Conservation (phyloP, 2,888 invertebrate genomes). For the Metacarcinus magister region DNA sequence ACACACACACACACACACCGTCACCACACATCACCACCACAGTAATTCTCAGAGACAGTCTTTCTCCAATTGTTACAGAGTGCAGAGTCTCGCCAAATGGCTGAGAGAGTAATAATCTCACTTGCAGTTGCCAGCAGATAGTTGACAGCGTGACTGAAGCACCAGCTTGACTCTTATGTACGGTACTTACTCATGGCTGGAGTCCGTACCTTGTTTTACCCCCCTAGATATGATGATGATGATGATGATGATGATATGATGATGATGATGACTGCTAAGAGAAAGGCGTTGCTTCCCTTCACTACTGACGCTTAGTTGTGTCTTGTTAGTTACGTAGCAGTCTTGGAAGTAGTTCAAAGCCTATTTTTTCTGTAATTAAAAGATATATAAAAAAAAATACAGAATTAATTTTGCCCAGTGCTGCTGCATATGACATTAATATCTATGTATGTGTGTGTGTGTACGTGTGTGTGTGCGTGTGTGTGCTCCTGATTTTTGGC, state of each 20-base stretch:
- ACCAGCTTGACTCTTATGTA: conserved; percentile 58
- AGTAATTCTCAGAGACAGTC: conserved; percentile 68
- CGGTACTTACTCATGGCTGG: conserved; percentile 61
- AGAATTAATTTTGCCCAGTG: not conserved
- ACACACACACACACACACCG: not conserved
- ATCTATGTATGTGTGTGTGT: not conserved
- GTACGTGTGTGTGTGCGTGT: not conserved
- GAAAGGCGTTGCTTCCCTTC: not conserved
- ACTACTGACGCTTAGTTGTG: not conserved
- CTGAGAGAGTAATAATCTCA: conserved; percentile 71
- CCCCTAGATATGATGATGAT: not conserved
- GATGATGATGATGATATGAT: conserved; percentile 27
- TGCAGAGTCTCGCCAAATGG: conserved; percentile 70
- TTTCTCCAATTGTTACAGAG: conserved; percentile 76
- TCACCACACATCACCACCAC: not conserved
- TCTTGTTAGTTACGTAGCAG: conserved; percentile 34
- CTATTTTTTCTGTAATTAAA: not conserved
- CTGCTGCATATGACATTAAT: not conserved
- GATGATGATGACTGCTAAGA: conserved; percentile 47
- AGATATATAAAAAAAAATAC: not conserved
- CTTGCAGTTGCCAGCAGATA: conserved; percentile 71
- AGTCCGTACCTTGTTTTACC: not conserved
- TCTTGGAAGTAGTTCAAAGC: not conserved
- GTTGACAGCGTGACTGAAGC: conserved; percentile 60
- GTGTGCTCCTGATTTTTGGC: conserved; percentile 28